phyloP scores from a whole-genome alignment of 2,888 invertebrate genomes.

The Ecliptopera silaceata region DNA sequence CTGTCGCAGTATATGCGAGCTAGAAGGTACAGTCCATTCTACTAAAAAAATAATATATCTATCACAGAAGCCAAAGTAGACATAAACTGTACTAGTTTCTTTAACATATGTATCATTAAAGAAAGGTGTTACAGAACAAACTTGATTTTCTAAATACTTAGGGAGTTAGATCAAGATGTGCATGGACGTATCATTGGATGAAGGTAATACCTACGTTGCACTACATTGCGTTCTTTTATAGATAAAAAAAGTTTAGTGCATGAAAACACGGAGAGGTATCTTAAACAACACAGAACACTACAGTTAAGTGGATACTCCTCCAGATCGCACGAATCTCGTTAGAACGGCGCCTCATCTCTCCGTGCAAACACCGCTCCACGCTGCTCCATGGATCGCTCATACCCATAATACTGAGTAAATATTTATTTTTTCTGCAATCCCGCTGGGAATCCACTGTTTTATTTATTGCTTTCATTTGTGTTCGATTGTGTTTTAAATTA shows the following conservation, averaged over 20 bases:
- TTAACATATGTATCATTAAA: no score
- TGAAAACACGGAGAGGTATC: background rate
- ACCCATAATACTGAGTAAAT: constrained; percentile 42
- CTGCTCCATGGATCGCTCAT: constrained; percentile 26
- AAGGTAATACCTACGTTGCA: no score
- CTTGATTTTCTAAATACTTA: no score
- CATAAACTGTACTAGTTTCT: no score
- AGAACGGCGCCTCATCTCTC: constrained; percentile 37
- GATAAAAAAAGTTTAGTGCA: no score
- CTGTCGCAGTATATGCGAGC: no score
- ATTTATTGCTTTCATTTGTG: constrained; percentile 61
- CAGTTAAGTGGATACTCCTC: constrained; percentile 24
- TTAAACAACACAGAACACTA: constrained; percentile 23
- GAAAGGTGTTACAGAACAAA: no score
- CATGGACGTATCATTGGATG: no score
- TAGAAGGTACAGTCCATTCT: no score
- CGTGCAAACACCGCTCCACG: constrained; percentile 37
- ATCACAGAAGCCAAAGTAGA: no score
- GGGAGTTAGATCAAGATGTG: no score
- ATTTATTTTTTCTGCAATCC: constrained; percentile 54
- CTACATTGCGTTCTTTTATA: background rate
- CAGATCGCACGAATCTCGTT: constrained; percentile 25
- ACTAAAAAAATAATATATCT: no score
- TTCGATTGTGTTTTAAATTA: constrained; percentile 64
- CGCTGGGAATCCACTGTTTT: constrained; percentile 46